Base-by-base conservation (phyloP, 2,113 vertebrate species). In the Notarius lentiginosus region DNA sequence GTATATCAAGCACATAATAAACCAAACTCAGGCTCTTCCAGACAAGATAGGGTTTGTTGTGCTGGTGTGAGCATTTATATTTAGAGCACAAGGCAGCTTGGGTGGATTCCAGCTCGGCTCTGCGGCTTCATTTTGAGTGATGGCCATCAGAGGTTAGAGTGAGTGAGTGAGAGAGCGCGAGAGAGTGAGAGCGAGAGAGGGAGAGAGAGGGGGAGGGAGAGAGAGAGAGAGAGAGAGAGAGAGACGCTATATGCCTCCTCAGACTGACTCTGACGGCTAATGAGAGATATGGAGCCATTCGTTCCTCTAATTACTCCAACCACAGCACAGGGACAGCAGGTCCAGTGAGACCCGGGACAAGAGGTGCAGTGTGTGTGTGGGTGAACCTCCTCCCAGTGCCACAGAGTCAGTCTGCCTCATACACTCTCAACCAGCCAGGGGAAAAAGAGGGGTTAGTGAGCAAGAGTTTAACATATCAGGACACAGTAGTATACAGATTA, bases 31-130 rank as follows among this genome's bases (percentile, higher is more conserved):
- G 77, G 79, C 9, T 68, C 75, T 58, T 89, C 89, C 93, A 94
- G 93, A 94, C 94, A 94, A 94, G 89, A 93, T 92, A 91, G 89
- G 91, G 93, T 94, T 92, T 95, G 94, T 95, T 92, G 91, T 92
- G 89, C 92, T 89, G 92, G 88, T 88, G 86, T 87, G 60, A 89
- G 90, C 76, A 89, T 92, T 91, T 93, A 94, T 94, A 94, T 94
- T 92, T 94, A 95, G 92, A 93, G 89, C 51, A 70, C 65, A 88
- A 92, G 91, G 91, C 91, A 94, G 93, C 93, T 92, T 88, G 91
- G 86, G 92, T 90, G 90, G 91, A 94, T 93, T 93, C 92, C 92
- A 93, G 92, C 87, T 91, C 90, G 58, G 88, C 89, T 83, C 75
- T 92, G 93, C 89, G 93, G 93, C 91, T 85, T 87, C 87, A 88